phyloP scores from a whole-genome alignment of 2,113 vertebrate genomes.

The Rynchops niger region DNA sequence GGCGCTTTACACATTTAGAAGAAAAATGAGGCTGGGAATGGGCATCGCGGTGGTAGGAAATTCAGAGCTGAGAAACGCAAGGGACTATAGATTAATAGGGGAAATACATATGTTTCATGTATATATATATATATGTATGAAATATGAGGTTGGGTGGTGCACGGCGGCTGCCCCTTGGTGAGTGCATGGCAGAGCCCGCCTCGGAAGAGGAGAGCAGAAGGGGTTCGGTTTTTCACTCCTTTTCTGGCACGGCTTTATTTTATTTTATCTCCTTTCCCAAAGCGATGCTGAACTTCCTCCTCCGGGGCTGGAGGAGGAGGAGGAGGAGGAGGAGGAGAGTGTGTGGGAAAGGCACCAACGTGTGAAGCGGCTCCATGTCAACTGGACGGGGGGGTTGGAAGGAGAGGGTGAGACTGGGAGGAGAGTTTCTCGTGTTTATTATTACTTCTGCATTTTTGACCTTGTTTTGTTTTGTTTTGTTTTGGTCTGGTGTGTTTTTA shows the following conservation, averaged over 20 bases:
- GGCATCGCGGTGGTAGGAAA: neutral
- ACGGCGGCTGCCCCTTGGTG: neutral
- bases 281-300: neutral
- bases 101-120: neutral
- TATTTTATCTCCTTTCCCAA: neutral
- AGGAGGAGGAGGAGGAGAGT: neutral
- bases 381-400: neutral
- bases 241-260: neutral
- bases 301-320: neutral
- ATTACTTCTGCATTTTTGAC: constrained; percentile 3
- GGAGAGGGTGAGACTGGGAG: neutral
- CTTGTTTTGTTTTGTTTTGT: neutral
- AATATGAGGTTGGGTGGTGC: neutral
- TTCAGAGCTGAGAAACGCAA: neutral
- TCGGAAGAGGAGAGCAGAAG: neutral
- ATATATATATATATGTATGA: neutral
- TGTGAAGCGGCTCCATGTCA: neutral
- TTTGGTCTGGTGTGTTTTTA: neutral
- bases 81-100: neutral
- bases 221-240: neutral
- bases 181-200: rapidly evolving
- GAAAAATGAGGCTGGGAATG: neutral
- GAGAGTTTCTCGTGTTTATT: neutral
- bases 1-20: neutral
- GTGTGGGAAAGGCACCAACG: neutral